Evolutionary conservation across 2,888 invertebrate genomes (phyloP), one percentile per base, ranked within the genome.

Genomic region (Dryadula phaetusa): DNA sequence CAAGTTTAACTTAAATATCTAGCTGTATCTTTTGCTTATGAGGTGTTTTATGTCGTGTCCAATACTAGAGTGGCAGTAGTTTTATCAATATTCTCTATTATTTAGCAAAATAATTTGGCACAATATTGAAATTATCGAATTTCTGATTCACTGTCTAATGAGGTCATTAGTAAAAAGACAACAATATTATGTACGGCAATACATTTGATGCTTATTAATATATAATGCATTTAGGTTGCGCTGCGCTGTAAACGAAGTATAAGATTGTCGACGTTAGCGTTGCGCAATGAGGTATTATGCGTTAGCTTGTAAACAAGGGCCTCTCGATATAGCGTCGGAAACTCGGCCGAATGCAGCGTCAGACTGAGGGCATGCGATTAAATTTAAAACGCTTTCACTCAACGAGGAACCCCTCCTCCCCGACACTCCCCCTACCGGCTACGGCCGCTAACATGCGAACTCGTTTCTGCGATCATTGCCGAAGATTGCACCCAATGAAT

Each of bases 301-400:
- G 74, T 74, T 74, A 66, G 70, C 74, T 72, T 67, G 74, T 76
- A 77, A 80, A 79, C 77, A 82, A 81, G 80, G 79, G 79, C 77
- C 76, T 78, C 77, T 74, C 72, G 74, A 70, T 75, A 68, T 72
- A 70, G 75, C 70, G 72, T 73, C 77, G 74, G 79, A 76, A 81
- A 79, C 80, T 79, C 80, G 78, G 81, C 79, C 83, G 79, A 83
- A 80, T 80, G 80, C 80, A 77, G 77, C 76, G 77, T 81, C 77
- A 79, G 81, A 82, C 84, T 82, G 85, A 82, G 77, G 79, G 78
- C 82, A 76, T 76, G 76, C 82, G 81, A 84, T 85, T 82, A 80
- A 83, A 85, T 86, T 87, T 83, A 80, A 86, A 87, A 87, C 88
- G 87, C 90, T 90, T 90, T 90, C 90, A 90, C 88, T 84, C 76